Evolutionary conservation across 2,797 vertebrate species (phyloP).

Genomic region (Novumbra hubbsi): DNA sequence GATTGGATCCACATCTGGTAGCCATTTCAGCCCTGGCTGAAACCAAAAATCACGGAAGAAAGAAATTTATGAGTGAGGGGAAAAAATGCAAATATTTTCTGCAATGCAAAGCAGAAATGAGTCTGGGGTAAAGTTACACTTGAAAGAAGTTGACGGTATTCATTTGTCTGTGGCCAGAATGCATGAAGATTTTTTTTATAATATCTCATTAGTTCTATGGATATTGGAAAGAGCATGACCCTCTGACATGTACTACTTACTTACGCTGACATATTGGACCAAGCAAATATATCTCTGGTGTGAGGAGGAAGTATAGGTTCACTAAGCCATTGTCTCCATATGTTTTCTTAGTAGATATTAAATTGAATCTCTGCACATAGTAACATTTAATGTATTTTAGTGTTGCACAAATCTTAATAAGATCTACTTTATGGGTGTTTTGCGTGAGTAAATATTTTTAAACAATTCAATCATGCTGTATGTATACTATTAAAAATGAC

Average conservation of each 20-base stretch:
- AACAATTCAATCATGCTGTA: no score
- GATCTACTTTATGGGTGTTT: no score
- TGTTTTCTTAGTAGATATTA: neutral
- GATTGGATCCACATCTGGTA: slow-evolving; percentile 96
- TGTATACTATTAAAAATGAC: no score
- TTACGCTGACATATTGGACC: slow-evolving; percentile 7
- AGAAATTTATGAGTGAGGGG: slow-evolving; percentile 87
- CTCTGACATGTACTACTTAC: neutral
- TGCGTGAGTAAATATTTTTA: no score
- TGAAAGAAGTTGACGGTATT: slow-evolving; percentile 63
- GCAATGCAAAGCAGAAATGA: slow-evolving; percentile 88
- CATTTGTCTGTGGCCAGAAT: slow-evolving; percentile 40
- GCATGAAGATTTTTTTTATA: slow-evolving; percentile 31
- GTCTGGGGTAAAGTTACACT: slow-evolving; percentile 71
- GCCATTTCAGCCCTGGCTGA: slow-evolving; percentile 80
- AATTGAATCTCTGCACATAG: neutral
- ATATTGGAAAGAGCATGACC: slow-evolving; percentile 17
- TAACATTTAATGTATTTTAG: neutral
- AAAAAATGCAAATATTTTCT: slow-evolving; percentile 90
- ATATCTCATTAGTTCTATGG: slow-evolving; percentile 22
- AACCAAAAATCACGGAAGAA: slow-evolving; percentile 62
- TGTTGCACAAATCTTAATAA: no score
- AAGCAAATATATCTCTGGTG: neutral
- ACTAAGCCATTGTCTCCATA: neutral
- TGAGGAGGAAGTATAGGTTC: neutral